These are phyloP conservation scores for Ichneumoninae sp. DNA, from an alignment of 2,888 invertebrate genomes.

Conservation along the genomic window DNA sequence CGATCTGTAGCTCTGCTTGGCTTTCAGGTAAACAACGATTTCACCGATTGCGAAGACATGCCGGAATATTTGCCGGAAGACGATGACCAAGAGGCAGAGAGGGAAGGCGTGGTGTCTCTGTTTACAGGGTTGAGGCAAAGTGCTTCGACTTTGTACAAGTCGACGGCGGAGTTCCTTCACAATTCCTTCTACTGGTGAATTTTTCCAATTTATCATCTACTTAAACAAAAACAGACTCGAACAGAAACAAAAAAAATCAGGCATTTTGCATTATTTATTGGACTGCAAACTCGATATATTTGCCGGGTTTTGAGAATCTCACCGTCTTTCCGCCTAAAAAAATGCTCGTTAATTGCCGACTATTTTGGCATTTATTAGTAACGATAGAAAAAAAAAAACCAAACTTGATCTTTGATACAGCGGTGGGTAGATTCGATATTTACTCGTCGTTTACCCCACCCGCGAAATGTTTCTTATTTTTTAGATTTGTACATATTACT, in stretches of 20 bases:
- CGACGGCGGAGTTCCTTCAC: constrained; percentile 81
- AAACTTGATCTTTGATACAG: constrained; percentile 20
- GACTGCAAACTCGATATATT: constrained; percentile 46
- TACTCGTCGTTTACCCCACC: constrained; percentile 44
- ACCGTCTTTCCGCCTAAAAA: constrained; percentile 43
- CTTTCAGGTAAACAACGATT: constrained; percentile 76
- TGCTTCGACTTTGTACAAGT: constrained; percentile 82
- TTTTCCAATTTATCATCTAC: constrained; percentile 24
- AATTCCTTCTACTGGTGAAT: constrained; percentile 84
- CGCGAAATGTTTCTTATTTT: constrained; percentile 54
- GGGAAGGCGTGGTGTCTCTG: constrained; percentile 83
- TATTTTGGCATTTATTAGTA: constrained; percentile 21
- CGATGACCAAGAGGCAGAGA: constrained; percentile 80
- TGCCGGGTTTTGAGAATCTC: constrained; percentile 57
- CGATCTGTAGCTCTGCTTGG: neutral
- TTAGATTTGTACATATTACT: constrained; percentile 65
- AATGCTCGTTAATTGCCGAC: constrained; percentile 35
- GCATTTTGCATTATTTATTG: constrained; percentile 57
- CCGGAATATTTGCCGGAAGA: constrained; percentile 82
- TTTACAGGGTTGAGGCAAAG: constrained; percentile 83
- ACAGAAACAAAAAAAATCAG: constrained; percentile 29
- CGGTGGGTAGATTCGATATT: constrained; percentile 44
- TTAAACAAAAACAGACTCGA: constrained; percentile 19
- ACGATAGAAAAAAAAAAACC: constrained; percentile 30
- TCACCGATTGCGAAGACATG: constrained; percentile 78